Percentiles rank a stretch among this genome's conserved stretches.
Conservation (phyloP, 2,888 invertebrate genomes). For the Thecophora atra region DNA sequence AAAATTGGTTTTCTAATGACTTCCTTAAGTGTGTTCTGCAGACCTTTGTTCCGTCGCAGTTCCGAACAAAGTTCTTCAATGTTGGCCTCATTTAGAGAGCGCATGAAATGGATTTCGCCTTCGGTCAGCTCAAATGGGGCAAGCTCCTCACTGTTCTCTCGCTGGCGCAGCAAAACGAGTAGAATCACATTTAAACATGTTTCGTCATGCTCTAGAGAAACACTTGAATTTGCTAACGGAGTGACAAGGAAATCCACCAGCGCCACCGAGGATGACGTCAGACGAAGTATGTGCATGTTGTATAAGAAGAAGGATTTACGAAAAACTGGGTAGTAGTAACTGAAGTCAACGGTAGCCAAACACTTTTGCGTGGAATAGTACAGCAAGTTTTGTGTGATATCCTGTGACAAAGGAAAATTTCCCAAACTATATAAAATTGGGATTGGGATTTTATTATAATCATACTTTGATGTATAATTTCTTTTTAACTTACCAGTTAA, state of each 20-base stretch:
- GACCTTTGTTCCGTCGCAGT: conserved; percentile 41
- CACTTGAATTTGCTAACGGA: conserved; percentile 43
- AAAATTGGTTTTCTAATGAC: conserved; percentile 45
- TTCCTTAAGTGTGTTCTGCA: conserved; percentile 43
- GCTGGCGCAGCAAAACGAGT: conserved; percentile 44
- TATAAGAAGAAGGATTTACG: conserved; percentile 53
- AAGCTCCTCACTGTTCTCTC: conserved; percentile 44
- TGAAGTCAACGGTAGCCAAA: conserved; percentile 45
- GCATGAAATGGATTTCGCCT: conserved; percentile 49
- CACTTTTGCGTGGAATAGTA: conserved; percentile 49
- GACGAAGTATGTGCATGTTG: conserved; percentile 54
- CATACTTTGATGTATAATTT: conserved; percentile 1
- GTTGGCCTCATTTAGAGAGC: conserved; percentile 40
- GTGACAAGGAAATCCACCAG: conserved; percentile 49
- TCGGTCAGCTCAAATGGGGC: conserved; percentile 51
- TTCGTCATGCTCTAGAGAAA: conserved; percentile 52
- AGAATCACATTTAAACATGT: conserved; percentile 56
- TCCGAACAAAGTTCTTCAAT: conserved; percentile 45
- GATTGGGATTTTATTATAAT: neutral
- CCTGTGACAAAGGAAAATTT: conserved; percentile 45
- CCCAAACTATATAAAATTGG: conserved; percentile 42
- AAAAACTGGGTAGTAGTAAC: conserved; percentile 52
- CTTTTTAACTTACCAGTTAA: conserved; percentile 48
- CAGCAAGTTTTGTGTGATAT: conserved; percentile 47
- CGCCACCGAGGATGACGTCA: conserved; percentile 48